These are phyloP conservation scores for Torymus texanus DNA, from an alignment of 2,888 invertebrate genomes.

Conservation along the genomic window DNA sequence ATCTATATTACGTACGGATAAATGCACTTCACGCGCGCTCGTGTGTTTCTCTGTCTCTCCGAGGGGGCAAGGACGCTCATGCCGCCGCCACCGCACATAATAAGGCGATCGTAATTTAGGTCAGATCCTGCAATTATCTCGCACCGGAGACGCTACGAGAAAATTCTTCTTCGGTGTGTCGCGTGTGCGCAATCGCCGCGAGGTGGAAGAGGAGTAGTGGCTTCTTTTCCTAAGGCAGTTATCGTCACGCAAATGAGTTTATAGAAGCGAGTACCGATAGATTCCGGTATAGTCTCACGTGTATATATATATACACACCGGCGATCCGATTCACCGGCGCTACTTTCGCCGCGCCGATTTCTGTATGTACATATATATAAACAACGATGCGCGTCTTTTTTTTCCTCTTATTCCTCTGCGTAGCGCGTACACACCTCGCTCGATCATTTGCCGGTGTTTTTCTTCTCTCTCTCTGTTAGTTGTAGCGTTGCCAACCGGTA, in stretches of 20 bases:
- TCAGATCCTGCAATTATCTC: conserved; percentile 39
- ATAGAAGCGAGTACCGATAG: no score
- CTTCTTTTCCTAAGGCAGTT: background rate
- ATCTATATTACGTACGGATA: conserved; percentile 16
- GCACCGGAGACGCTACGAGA: background rate
- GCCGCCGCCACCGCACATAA: background rate
- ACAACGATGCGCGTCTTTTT: no score
- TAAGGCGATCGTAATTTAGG: conserved; percentile 34
- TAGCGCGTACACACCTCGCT: no score
- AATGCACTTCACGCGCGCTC: background rate
- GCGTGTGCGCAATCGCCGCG: background rate
- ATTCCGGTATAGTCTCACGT: no score
- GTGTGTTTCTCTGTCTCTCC: background rate
- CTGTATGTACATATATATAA: no score
- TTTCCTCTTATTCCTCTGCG: no score
- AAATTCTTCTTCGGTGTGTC: conserved; percentile 7
- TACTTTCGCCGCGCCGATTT: conserved; percentile 18
- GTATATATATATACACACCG: background rate
- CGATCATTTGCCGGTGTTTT: background rate
- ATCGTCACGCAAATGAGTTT: background rate
- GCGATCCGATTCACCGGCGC: no score
- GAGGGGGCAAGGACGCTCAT: conserved; percentile 22
- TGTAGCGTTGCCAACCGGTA: conserved; percentile 29
- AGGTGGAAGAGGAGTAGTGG: conserved; percentile 1
- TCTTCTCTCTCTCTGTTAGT: background rate